Evolutionary conservation across 2,888 invertebrate genomes (phyloP).

Genomic region (Leptarthrus brevirostris): DNA sequence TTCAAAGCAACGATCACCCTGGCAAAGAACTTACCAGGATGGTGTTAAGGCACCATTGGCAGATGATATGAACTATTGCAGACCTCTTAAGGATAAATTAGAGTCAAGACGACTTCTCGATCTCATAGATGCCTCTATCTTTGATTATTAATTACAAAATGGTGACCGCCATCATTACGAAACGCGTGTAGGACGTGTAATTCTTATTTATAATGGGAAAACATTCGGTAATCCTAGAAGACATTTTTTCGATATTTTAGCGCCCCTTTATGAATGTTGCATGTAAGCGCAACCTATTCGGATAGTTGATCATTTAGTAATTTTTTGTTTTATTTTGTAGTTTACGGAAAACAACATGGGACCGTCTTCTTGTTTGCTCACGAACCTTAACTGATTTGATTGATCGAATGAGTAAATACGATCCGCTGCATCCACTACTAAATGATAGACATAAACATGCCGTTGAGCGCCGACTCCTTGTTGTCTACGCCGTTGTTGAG

Average conservation of each 20-base stretch:
- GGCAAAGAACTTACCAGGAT: constrained; percentile 87
- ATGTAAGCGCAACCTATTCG: constrained; percentile 77
- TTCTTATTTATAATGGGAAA: constrained; percentile 92
- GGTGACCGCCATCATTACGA: constrained; percentile 96
- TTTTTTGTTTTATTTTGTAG: constrained; percentile 30
- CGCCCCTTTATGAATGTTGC: constrained; percentile 95
- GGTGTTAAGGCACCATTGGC: constrained; percentile 85
- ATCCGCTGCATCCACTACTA: constrained; percentile 72
- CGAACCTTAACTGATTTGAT: constrained; percentile 77
- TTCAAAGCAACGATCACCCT: constrained; percentile 79
- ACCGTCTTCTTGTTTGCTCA: constrained; percentile 75
- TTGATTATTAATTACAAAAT: constrained; percentile 95
- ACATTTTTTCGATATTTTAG: constrained; percentile 90
- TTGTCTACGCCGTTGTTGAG: constrained; percentile 81
- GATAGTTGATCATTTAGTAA: not conserved
- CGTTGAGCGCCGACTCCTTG: constrained; percentile 79
- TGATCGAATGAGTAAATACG: constrained; percentile 69
- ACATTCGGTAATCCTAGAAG: constrained; percentile 88
- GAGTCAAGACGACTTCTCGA: constrained; percentile 78
- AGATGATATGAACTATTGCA: constrained; percentile 82
- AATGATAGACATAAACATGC: constrained; percentile 80
- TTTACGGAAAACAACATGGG: constrained; percentile 78
- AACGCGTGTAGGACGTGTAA: constrained; percentile 78
- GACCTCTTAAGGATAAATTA: constrained; percentile 68
- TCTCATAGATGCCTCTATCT: constrained; percentile 86